A percentile compares a stretch with the other conserved stretches of the same genome.
Conservation (phyloP, 23 tunicate species). For the Botrylloides violaceus region DNA sequence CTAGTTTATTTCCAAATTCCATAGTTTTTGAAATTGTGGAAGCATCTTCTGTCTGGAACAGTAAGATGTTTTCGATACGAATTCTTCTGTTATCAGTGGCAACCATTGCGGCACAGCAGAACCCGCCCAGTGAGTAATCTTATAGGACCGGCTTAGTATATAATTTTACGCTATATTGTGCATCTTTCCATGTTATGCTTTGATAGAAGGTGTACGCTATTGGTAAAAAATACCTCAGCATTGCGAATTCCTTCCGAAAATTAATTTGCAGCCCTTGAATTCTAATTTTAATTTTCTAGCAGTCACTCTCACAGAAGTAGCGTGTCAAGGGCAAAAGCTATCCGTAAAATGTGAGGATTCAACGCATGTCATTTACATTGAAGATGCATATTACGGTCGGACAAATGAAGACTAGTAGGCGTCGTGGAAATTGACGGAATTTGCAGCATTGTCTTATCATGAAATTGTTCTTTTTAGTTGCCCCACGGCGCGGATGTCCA, state of each 20-base stretch:
- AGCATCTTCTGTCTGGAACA: background rate
- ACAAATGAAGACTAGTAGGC: background rate
- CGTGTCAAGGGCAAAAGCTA: constrained; percentile 3
- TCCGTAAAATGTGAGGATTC: constrained; percentile 10
- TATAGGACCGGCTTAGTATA: no score
- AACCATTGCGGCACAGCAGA: background rate
- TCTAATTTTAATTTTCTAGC: no score
- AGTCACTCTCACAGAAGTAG: constrained; percentile 1
- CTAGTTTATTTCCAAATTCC: background rate
- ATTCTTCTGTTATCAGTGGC: background rate
- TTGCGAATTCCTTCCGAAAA: no score
- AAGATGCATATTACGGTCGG: constrained; percentile 22
- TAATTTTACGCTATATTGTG: no score
- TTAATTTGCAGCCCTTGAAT: no score
- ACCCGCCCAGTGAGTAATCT: background rate
- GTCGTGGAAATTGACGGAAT: background rate
- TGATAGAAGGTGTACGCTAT: no score
- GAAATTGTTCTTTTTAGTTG: constrained; percentile 6
- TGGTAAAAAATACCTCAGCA: no score
- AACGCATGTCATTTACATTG: constrained; percentile 19
- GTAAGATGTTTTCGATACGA: background rate
- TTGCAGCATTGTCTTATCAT: no score
- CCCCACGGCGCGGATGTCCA: constrained; percentile 1
- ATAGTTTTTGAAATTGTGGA: background rate
- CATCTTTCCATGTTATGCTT: no score